phyloP scores from a whole-genome alignment of 2,888 invertebrate genomes.

The Eugnorisma glareosa region DNA sequence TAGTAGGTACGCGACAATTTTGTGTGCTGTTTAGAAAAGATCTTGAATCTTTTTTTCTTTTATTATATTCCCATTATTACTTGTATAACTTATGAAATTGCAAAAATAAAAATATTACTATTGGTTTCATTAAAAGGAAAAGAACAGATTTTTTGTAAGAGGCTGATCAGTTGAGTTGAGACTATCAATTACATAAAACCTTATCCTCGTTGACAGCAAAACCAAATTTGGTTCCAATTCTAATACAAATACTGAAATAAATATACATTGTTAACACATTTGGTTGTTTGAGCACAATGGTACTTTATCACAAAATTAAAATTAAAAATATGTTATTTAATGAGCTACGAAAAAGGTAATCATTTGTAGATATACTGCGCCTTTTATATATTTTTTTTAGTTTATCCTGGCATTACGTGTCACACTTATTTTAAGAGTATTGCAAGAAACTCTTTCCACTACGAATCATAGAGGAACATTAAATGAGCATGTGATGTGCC shows the following conservation, averaged over 20 bases:
- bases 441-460: neutral
- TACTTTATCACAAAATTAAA: conserved; percentile 49
- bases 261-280: conserved; percentile 66
- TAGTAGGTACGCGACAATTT: conserved; percentile 22
- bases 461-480: neutral
- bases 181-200: conserved; percentile 57
- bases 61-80: conserved; percentile 19
- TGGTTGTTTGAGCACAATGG: conserved; percentile 54
- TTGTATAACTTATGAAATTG: conserved; percentile 5
- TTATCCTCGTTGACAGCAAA: conserved; percentile 63
- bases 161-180: conserved; percentile 72
- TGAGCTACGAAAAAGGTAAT: conserved; percentile 43
- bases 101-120: conserved; percentile 14
- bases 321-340: conserved; percentile 43
- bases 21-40: conserved; percentile 13
- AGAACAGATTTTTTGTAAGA: conserved; percentile 15
- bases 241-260: conserved; percentile 58
- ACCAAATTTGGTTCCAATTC: conserved; percentile 49
- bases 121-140: neutral
- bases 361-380: conserved; percentile 24
- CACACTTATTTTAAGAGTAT: conserved; percentile 20
- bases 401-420: conserved; percentile 35
- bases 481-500: conserved; percentile 15
- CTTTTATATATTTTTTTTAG: conserved; percentile 15
- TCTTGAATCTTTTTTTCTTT: conserved; percentile 11